Percentiles rank a stretch among this genome's conserved stretches.
Evolutionary conservation across 2,797 vertebrate genomes (phyloP).

Genomic region (Kryptolebias ocellatus): DNA sequence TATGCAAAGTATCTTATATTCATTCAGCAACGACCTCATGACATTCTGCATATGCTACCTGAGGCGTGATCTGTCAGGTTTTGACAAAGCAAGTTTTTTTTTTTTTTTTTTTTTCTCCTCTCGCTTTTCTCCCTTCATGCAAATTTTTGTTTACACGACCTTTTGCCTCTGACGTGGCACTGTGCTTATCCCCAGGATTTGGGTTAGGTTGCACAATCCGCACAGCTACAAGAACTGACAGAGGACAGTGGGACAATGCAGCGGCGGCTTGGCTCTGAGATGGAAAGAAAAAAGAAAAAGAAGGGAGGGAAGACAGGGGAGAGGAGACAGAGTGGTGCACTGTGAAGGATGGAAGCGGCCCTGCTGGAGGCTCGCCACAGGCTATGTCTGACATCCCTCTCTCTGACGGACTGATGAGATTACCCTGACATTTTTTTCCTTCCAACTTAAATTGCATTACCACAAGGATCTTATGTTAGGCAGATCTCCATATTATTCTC

Average conservation of each 20-base stretch:
- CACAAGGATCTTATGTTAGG: constrained; percentile 78
- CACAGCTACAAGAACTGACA: constrained; percentile 27
- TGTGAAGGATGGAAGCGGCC: constrained; percentile 72
- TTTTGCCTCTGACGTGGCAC: constrained; percentile 40
- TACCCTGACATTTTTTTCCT: constrained; percentile 80
- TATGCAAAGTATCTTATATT: constrained; percentile 28
- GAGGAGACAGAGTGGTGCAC: constrained; percentile 67
- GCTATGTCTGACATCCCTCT: constrained; percentile 84
- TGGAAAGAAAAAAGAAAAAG: constrained; percentile 45
- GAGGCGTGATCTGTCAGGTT: constrained; percentile 62
- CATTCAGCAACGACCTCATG: constrained; percentile 43
- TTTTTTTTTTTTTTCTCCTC: constrained; percentile 6
- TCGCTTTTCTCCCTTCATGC: constrained; percentile 33
- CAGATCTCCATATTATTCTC: constrained; percentile 79
- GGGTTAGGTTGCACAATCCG: constrained; percentile 22
- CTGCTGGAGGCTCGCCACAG: constrained; percentile 82
- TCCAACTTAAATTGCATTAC: constrained; percentile 83
- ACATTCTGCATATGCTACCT: constrained; percentile 63
- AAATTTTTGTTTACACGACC: constrained; percentile 60
- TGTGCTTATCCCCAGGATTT: constrained; percentile 51
- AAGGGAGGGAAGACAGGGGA: constrained; percentile 48
- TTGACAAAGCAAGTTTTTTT: constrained; percentile 33
- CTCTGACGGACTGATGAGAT: constrained; percentile 86
- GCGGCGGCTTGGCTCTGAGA: constrained; percentile 49
- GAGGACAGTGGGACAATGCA: constrained; percentile 39